Percentiles rank a stretch among this genome's conserved stretches.
Conservation (phyloP, 23 tunicate genomes). For the Ciona savignyi region DNA sequence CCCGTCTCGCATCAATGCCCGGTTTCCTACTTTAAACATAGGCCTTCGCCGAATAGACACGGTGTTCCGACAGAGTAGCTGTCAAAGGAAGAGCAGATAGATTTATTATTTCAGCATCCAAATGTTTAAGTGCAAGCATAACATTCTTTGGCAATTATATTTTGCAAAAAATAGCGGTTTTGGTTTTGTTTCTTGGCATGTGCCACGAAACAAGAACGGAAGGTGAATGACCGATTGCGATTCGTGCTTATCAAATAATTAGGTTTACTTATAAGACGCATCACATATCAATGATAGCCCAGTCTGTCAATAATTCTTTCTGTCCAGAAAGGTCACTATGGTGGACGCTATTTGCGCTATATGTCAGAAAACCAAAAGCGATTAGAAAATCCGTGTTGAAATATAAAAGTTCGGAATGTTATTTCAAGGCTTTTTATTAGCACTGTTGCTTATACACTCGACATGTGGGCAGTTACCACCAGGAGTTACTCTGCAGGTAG, state of each 20-base stretch:
- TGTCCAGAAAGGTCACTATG: neutral
- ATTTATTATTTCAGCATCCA: too few relatives aligned
- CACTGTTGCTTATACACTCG: neutral
- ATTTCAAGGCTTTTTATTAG: neutral
- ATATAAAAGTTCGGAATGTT: neutral
- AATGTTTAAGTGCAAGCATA: too few relatives aligned
- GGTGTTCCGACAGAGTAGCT: neutral
- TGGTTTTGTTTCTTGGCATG: too few relatives aligned
- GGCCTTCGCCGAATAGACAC: neutral
- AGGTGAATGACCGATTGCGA: neutral
- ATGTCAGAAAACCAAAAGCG: neutral
- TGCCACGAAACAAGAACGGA: neutral
- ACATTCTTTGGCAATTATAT: too few relatives aligned
- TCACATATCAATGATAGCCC: too few relatives aligned
- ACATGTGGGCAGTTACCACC: neutral
- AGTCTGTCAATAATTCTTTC: neutral
- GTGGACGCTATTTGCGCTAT: neutral
- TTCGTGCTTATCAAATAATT: neutral
- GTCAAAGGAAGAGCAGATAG: neutral
- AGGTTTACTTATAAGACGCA: too few relatives aligned
- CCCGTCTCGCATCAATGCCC: neutral
- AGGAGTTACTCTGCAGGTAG: neutral
- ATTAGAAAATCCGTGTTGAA: neutral
- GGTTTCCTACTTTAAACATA: neutral
- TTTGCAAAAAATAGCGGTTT: too few relatives aligned